Conservation (phyloP, 92 coral and sea anemone species). For the Umimayanthus kanabou region DNA sequence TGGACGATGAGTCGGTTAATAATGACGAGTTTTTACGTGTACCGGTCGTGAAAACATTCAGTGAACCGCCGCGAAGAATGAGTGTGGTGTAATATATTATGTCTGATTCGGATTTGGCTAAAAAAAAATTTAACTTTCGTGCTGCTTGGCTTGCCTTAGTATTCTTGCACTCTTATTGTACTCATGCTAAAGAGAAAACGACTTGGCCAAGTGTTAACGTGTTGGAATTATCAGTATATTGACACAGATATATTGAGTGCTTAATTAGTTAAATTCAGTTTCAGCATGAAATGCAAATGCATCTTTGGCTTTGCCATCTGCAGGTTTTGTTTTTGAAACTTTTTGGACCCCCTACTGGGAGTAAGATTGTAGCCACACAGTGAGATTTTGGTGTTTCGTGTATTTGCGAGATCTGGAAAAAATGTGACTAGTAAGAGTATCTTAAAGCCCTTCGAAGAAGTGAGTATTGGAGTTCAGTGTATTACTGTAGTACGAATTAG, state of each 20-base stretch:
- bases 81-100: slow-evolving; percentile 9
- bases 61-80: slow-evolving; percentile 38
- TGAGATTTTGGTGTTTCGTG: not conserved
- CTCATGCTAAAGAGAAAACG: not conserved
- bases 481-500: not conserved
- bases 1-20: not conserved
- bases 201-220: not conserved
- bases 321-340: slow-evolving; percentile 31
- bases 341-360: slow-evolving; percentile 22
- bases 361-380: not conserved
- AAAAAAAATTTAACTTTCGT: not conserved
- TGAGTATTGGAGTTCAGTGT: not conserved
- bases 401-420: not conserved
- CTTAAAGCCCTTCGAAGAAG: not conserved
- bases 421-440: not conserved
- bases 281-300: slow-evolving; percentile 14
- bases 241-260: not conserved
- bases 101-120: not conserved
- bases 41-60: slow-evolving; percentile 27
- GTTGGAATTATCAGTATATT: too few species aligned
- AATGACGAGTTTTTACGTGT: not conserved
- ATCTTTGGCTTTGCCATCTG: slow-evolving; percentile 20
- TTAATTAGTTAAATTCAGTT: not conserved
- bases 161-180: too few species aligned
- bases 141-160: not conserved